Evolutionary conservation across 2,888 invertebrate genomes (phyloP).

Genomic region (Pristionchus japonicus): DNA sequence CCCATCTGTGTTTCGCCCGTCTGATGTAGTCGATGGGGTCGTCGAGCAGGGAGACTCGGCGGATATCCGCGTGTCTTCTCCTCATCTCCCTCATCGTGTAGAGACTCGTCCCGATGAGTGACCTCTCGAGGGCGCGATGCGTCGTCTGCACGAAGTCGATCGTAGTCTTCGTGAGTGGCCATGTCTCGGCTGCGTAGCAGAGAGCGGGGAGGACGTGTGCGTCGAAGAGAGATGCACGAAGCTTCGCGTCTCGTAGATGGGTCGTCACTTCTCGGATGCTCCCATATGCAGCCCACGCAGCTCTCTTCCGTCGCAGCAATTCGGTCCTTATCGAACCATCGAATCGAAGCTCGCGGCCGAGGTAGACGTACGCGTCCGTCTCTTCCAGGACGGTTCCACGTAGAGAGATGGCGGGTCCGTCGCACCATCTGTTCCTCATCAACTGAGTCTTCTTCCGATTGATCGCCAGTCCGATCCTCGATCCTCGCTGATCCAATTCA

Average conservation of each 20-base stretch:
- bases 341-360: background rate
- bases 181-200: slow-evolving; percentile 12
- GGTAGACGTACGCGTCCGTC: too few relatives aligned
- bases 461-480: too few relatives aligned
- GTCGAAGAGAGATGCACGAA: background rate
- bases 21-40: too few relatives aligned
- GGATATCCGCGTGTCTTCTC: too few relatives aligned
- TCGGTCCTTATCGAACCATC: background rate
- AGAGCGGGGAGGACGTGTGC: slow-evolving; percentile 23
- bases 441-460: too few relatives aligned
- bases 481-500: too few relatives aligned
- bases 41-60: too few relatives aligned
- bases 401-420: background rate
- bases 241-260: too few relatives aligned
- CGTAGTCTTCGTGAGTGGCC: background rate
- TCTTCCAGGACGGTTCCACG: background rate
- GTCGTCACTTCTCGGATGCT: too few relatives aligned
- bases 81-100: background rate
- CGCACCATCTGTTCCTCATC: too few relatives aligned
- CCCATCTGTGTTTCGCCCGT: too few relatives aligned
- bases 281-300: too few relatives aligned
- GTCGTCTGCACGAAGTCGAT: background rate
- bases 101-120: background rate
- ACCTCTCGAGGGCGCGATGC: background rate
- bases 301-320: background rate